These are phyloP conservation scores for Ips typographus DNA, from an alignment of 1,140 invertebrate genomes.

Conservation along the genomic window DNA sequence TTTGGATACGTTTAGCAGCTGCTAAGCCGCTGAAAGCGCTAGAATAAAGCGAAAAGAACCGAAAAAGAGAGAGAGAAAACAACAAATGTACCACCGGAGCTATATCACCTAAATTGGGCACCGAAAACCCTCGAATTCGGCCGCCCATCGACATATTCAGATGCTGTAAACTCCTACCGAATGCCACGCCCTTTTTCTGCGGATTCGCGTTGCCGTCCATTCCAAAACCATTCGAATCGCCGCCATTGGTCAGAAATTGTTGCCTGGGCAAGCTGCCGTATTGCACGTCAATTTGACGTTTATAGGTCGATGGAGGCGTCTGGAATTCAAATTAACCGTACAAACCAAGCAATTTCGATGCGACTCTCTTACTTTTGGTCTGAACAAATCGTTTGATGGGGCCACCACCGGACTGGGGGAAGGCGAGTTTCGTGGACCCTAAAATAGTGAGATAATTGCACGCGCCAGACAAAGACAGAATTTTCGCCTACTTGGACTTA, in stretches of 20 bases:
- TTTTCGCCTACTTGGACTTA: not conserved
- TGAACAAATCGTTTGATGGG: conserved; percentile 42
- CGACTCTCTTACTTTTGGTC: conserved; percentile 46
- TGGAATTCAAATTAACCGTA: conserved; percentile 50
- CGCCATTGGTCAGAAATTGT: conserved; percentile 54
- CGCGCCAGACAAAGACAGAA: no score
- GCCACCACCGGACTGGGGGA: conserved; percentile 52
- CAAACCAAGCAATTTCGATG: conserved; percentile 17
- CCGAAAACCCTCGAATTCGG: conserved; percentile 78
- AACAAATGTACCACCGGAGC: conserved; percentile 38
- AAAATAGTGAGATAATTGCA: conserved; percentile 18
- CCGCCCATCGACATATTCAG: conserved; percentile 54
- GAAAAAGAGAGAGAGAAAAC: not conserved
- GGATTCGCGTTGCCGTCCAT: conserved; percentile 54
- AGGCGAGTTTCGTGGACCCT: conserved; percentile 50
- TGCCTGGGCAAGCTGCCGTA: conserved; percentile 80
- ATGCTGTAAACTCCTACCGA: conserved; percentile 55
- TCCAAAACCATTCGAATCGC: conserved; percentile 39
- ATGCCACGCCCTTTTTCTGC: conserved; percentile 62
- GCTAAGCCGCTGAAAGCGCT: not conserved
- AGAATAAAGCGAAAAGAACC: conserved; percentile 2
- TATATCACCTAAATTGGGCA: conserved; percentile 84
- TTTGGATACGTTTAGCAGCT: not conserved
- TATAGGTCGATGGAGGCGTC: conserved; percentile 69
- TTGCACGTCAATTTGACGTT: conserved; percentile 68